Base-by-base conservation (phyloP, 2,888 invertebrate genomes). In the Alentia gelatinosa region DNA sequence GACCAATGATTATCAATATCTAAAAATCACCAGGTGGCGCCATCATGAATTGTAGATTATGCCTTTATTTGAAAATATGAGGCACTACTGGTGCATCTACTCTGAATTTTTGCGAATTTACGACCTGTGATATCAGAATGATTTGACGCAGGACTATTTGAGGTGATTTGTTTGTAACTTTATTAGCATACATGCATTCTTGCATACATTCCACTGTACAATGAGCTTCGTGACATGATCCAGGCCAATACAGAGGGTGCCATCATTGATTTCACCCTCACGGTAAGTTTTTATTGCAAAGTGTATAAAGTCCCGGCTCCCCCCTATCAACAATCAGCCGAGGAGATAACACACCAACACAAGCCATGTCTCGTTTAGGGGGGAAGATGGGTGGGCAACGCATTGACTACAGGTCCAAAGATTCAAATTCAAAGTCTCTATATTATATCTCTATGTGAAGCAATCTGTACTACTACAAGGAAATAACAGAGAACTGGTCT, bases 171-270 rank as follows among this genome's bases (percentile, higher is more conserved):
- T 37, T 79, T 79, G 79, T 79, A 37, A 79, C 79, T 79, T 79
- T 79, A 79, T 79, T 79, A 79, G 79, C 79, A 79, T 79, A 79
- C 79, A 79, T 79, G 79, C 79, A 39, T 79, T 79, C 79, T 79
- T 79, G 79, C 79, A 79, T 79, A 79, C 79, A 79, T 79, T 79
- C 79, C 79, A 79, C 79, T 79, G 79, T 79, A 79, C 79, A 79
- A 79, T 79, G 79, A 79, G 79, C 79, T 33, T 74, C 12, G 79
- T 79, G 79, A 79, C 79, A 74, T 74, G 74, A 15, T 5, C 1
- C 30, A 74, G 74, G 33, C 74, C 30, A 26, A 33, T 74, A 33
- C 30, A 33, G 74, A 74, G 74, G 26, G 35, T 3, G 79, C 23
- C 23, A 39, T 79, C 23, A 39, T 12, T 12, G 39, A 5, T 79